Evolutionary conservation across 2,888 invertebrate species (phyloP), one percentile per base, ranked within the genome.

Genomic region (Melolontha melolontha): DNA sequence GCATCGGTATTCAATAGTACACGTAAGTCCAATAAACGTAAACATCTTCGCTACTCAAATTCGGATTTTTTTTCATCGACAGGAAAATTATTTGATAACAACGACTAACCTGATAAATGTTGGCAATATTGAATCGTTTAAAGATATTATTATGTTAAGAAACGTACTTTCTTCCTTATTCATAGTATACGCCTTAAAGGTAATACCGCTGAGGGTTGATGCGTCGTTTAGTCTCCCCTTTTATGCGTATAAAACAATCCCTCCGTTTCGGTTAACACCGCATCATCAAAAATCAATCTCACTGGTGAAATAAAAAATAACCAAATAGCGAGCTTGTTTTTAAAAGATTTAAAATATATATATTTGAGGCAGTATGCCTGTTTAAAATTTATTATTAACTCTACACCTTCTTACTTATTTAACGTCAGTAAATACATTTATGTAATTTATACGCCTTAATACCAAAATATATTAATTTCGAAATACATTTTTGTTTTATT

Each of bases 91-190:
- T 72, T 72, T 67, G 69, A 71, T 76, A 79, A 78, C 81, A 79
- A 79, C 79, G 79, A 79, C 79, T 79, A 79, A 80, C 78, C 78
- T 76, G 79, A 79, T 34, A 34, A 34, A 34, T 34, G 79, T 79
- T 79, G 75, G 77, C 75, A 77, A 78, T 79, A 80, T 79, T 78
- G 69, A 73, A 74, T 71, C 72, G 47, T 74, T 73, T 70, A 72
- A 75, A 73, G 73, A 74, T 74, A 73, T 75, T 74, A 72, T 73
- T 74, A 34, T 6, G 65, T 72, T 71, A 72, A 71, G 72, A 71
- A 75, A 74, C 72, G 70, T 72, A 70, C 70, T 74, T 72, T 75
- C 66, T 72, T 71, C 16, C 52, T 64, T 73, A 70, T 69, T 72
- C 72, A 70, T 70, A 71, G 70, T 73, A 66, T 71, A 70, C 71